Evolutionary conservation across 2,113 vertebrate species (phyloP).

Genomic region (Rhineura floridana): DNA sequence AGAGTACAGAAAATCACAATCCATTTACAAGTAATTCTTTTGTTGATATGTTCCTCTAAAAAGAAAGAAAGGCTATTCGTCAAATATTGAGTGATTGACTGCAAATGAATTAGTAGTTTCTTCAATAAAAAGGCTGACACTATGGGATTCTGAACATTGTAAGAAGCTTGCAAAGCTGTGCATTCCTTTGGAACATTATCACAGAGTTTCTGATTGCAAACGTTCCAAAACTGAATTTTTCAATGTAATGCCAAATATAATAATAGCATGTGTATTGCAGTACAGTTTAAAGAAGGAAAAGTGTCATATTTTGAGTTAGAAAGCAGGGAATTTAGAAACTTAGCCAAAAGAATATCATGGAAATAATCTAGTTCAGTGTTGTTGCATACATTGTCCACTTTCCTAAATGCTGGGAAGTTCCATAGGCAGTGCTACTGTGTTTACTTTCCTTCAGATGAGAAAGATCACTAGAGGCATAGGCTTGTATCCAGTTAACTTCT

Average conservation of each 20-base stretch:
- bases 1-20: not conserved
- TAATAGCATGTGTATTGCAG: not conserved
- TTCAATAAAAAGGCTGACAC: not conserved
- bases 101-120: constrained; percentile 9
- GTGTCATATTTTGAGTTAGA: not conserved
- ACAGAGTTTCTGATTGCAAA: not conserved
- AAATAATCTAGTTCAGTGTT: not conserved
- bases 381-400: not conserved
- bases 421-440: not conserved
- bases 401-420: too few species aligned
- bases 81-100: constrained; percentile 2
- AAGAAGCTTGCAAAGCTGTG: not conserved
- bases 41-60: not conserved
- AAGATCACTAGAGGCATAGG: not conserved
- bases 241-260: not conserved
- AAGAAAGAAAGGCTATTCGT: not conserved
- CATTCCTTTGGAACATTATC: not conserved
- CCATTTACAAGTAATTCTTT: not conserved
- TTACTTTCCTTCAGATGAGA: not conserved
- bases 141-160: not conserved
- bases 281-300: not conserved
- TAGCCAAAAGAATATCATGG: not conserved
- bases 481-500: too few species aligned
- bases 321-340: not conserved
- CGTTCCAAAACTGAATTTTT: not conserved